These are phyloP conservation scores for Ligdia adustata DNA, from an alignment of 2,888 invertebrate species.

Conservation along the genomic window DNA sequence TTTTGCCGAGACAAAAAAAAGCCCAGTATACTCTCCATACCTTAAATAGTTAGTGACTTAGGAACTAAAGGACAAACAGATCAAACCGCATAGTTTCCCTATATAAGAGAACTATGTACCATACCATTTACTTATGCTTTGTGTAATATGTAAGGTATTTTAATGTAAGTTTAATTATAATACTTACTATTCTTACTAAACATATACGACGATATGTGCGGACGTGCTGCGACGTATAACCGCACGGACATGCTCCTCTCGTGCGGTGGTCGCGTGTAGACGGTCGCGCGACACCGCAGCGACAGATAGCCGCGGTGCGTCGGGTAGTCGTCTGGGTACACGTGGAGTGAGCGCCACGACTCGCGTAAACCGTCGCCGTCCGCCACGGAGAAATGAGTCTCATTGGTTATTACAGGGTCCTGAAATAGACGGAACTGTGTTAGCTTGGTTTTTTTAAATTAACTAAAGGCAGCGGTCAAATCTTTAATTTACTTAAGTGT, in stretches of 20 bases:
- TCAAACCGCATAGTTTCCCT: no score
- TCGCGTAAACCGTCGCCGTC: constrained; percentile 73
- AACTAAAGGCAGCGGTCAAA: no score
- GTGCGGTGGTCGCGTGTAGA: constrained; percentile 65
- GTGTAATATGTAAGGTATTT: no score
- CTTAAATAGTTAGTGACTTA: no score
- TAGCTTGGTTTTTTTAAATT: no score
- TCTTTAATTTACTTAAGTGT: no score
- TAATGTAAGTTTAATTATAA: no score
- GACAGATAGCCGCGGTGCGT: constrained; percentile 72
- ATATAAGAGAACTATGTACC: no score
- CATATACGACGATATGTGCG: constrained; percentile 77
- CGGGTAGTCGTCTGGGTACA: constrained; percentile 71
- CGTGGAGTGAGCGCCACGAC: constrained; percentile 74
- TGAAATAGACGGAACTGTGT: constrained; percentile 34
- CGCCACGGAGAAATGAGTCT: constrained; percentile 69
- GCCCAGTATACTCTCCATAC: no score
- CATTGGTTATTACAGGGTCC: constrained; percentile 71
- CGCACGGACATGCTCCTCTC: constrained; percentile 74
- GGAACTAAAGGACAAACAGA: no score
- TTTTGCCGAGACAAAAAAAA: no score
- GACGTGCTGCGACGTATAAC: constrained; percentile 68
- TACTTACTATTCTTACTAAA: constrained; percentile 81
- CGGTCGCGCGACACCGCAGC: constrained; percentile 68
- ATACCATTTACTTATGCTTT: no score